A percentile compares a stretch with the other conserved stretches of the same genome.
Conservation (phyloP, 2,888 invertebrate species). For the Thera britannica region DNA sequence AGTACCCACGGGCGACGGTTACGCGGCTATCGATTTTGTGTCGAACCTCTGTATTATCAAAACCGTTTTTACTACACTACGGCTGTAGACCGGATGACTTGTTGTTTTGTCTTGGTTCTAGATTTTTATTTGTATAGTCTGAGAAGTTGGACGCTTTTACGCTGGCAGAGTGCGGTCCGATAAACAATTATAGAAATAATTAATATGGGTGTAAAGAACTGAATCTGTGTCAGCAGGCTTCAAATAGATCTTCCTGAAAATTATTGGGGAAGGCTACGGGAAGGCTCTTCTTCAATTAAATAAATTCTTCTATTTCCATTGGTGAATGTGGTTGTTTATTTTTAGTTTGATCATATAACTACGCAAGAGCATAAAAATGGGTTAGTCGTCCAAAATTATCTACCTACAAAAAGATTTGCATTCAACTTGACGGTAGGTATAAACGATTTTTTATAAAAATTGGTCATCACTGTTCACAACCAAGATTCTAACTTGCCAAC, state of each 20-base stretch:
- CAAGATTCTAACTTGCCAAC: conserved; percentile 1
- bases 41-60: conserved; percentile 18
- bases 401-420: no score
- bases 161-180: no score
- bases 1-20: conserved; percentile 13
- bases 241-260: no score
- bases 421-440: conserved; percentile 6
- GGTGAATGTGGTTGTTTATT: no score
- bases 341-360: no score
- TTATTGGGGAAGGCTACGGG: no score
- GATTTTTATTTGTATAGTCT: background rate
- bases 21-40: conserved; percentile 26
- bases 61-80: conserved; percentile 4
- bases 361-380: background rate
- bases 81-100: background rate
- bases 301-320: no score
- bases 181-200: no score
- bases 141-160: background rate
- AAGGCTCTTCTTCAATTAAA: no score
- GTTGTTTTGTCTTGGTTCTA: background rate
- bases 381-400: no score
- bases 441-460: conserved; percentile 8
- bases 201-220: no score
- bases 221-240: no score
- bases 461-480: background rate